Percentiles rank a stretch among this genome's conserved stretches.
Conservation (phyloP, 2,888 invertebrate species). For the Apodemia zela region DNA sequence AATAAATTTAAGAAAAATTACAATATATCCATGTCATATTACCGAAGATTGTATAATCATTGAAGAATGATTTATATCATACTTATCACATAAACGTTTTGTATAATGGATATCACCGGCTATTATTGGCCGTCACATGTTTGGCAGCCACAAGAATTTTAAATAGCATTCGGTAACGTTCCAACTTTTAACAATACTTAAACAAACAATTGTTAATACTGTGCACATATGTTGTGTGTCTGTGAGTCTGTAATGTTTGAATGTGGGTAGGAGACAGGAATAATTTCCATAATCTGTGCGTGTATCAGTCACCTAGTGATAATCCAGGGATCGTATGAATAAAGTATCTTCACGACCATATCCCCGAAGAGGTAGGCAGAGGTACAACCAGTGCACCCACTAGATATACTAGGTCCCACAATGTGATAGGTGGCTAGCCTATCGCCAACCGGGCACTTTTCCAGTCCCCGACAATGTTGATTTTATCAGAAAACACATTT, state of each 20-base stretch:
- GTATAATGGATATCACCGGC: constrained; percentile 1
- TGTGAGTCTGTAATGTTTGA: neutral
- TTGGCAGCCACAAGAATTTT: constrained; percentile 10
- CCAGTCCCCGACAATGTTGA: too few species aligned
- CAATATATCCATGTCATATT: neutral
- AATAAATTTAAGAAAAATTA: neutral
- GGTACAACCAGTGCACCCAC: too few species aligned
- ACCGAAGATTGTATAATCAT: neutral
- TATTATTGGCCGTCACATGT: constrained; percentile 14
- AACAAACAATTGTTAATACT: neutral
- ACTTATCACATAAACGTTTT: neutral
- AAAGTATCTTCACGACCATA: too few species aligned
- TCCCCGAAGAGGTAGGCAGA: too few species aligned
- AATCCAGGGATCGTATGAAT: too few species aligned
- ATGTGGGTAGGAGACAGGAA: neutral
- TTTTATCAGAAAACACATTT: too few species aligned
- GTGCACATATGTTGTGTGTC: neutral
- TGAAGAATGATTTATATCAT: neutral
- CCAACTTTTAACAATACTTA: constrained; percentile 1
- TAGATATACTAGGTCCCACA: too few species aligned
- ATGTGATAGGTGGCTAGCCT: too few species aligned
- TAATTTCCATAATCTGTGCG: neutral
- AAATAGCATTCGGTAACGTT: constrained; percentile 3
- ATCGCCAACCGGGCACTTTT: too few species aligned
- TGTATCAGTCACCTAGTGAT: neutral